Evolutionary conservation across 2,113 vertebrate species (phyloP), one percentile per base, ranked within the genome.

Genomic region (Thamnophis sirtalis): DNA sequence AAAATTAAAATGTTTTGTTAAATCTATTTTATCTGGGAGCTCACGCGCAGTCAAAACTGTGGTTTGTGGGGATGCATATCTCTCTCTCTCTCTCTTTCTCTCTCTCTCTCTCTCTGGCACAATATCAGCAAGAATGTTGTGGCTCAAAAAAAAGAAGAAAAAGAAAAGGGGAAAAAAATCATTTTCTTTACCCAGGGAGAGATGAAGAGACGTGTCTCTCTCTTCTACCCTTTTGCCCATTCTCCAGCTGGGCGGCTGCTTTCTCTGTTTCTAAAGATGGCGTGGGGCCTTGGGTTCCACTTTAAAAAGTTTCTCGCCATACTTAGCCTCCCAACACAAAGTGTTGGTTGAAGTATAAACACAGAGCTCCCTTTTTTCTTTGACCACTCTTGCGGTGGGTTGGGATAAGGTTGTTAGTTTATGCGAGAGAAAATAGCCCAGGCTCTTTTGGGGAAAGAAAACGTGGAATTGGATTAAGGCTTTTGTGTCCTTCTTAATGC

Each of bases 401-500:
- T 98, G 98, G 98, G 98, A 98, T 98, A 98, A 98, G 98, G 98
- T 98, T 99, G 99, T 99, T 99, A 98, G 99, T 99, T 99, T 99
- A 99, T 98, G 98, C 97, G 99, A 98, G 98, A 98, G 98, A 99
- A 99, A 99, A 99, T 99, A 98, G 98, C 98, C 98, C 97, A 98
- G 98, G 98, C 98, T 98, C 98, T 98, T 98, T 98, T 98, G 97
- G 97, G 98, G 91, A 92, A 43, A 28, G 98, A 98, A 97, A 98
- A 98, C 99, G 98, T 98, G 98, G 99, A 98, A 99, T 99, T 98
- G 99, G 99, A 99, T 99, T 99, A 99, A 98, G 98, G 98, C 99
- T 97, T 99, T 99, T 99, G 99, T 99, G 98, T 96, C 19, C 87
- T 96, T 96, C 97, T 99, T 98, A 99, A 99, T 99, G 98, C 98